Base-by-base conservation (phyloP, 1,140 invertebrate genomes). In the Brachionus plicatilis region DNA sequence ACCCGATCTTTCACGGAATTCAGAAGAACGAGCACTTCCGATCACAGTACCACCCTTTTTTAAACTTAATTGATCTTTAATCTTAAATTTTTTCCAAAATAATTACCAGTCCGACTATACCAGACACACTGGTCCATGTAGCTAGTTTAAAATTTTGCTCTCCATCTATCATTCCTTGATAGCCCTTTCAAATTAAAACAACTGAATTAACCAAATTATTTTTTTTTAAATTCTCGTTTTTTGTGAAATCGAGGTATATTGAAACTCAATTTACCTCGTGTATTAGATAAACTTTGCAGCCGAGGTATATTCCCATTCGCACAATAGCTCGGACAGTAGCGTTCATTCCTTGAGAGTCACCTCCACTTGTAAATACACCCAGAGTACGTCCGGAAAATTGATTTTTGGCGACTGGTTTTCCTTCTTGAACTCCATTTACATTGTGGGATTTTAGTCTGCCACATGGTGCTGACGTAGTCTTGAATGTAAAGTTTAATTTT, bases 141-240 rank as follows among this genome's bases (percentile, higher is more conserved):
- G 97, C 97, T 90, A 98, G 96, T 72, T 93, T 92, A 87, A 99
- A 99, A 88, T 97, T 92, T 29, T 76, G 43, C 17, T 76, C 72
- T 9, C 95, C 93, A 91, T 99, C 96, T 5, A 99, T 96, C 96
- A 99, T 98, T 37, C 97, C 97, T 91, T 99, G 96, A 87, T 99
- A 99, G 70, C 97, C 97, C 89, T 90, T 85, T 37, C 3, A 9
- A 68, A 29, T 50, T 41, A 24, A 27, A 3, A 47, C 33, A 37
- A 29, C 43, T 45, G 0, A 20, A 20, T 7, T 27, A 3, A 24
- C n/a, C 7, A 43, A 45, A n/a, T 20, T 17, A n/a, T 2, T 6
- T 11, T n/a, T 24, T 24, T 24, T 47, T 56, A 80, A 85, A 89
- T 20, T 72, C 17, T 43, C 11, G 1, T 24, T 24, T 24, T 24